Conservation (phyloP, 2,797 vertebrate genomes). For the Cossypha niveicapilla region DNA sequence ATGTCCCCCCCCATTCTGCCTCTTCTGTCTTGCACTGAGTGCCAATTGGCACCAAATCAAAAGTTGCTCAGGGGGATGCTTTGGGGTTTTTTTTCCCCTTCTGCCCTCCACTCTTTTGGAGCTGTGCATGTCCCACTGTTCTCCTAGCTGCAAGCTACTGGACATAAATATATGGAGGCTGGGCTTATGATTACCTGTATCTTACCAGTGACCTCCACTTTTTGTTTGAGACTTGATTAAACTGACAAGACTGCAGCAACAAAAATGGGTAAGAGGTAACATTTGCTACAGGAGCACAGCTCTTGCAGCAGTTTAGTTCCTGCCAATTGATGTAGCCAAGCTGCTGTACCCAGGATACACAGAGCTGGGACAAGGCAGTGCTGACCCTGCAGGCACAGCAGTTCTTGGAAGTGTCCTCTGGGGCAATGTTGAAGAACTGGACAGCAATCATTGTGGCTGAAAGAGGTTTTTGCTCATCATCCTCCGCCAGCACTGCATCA, state of each 20-base stretch:
- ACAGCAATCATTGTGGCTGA: not conserved
- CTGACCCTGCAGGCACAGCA: not conserved
- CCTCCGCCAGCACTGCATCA: not conserved
- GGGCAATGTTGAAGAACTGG: not conserved
- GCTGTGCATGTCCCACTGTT: not conserved
- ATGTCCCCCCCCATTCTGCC: not conserved
- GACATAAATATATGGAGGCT: not conserved
- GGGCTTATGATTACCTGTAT: not conserved
- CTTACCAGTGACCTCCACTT: not conserved
- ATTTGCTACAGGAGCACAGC: not conserved
- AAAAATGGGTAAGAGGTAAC: not conserved
- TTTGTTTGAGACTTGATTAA: not conserved
- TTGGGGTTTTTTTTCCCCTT: not conserved
- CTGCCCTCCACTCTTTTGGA: not conserved
- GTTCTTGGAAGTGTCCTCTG: not conserved
- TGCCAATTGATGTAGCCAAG: not conserved
- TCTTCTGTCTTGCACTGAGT: not conserved
- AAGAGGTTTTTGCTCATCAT: not conserved
- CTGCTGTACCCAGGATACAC: rapidly evolving
- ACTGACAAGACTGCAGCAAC: not conserved
- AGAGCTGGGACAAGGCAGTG: not conserved
- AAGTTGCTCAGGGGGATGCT: not conserved
- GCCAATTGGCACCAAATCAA: not conserved
- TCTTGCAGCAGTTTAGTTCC: not conserved
- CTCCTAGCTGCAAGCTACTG: not conserved